Percentiles rank a stretch among this genome's conserved stretches.
Evolutionary conservation across 2,888 invertebrate genomes (phyloP).

Genomic region (Bellardia pandia): DNA sequence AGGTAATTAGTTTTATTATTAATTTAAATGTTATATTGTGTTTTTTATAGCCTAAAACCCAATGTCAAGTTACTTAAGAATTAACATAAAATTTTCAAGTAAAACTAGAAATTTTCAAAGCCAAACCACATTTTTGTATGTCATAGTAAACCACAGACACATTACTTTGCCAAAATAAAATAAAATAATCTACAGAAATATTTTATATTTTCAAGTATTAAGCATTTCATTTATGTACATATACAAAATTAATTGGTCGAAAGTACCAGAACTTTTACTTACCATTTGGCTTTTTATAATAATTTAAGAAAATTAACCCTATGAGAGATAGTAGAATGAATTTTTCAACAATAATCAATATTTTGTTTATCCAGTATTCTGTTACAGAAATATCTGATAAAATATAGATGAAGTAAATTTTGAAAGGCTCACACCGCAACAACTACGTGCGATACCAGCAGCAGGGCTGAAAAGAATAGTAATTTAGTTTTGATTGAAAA

Average conservation of each 20-base stretch:
- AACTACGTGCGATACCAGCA: no score
- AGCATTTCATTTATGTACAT: constrained; percentile 16
- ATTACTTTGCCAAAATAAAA: constrained; percentile 54
- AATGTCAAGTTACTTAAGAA: constrained; percentile 42
- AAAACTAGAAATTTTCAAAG: constrained; percentile 33
- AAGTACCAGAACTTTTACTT: constrained; percentile 65
- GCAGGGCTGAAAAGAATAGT: no score
- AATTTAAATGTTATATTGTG: constrained; percentile 43
- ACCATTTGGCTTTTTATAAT: constrained; percentile 24
- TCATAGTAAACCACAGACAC: constrained; percentile 60
- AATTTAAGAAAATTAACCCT: constrained; percentile 38
- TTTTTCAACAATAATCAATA: no score
- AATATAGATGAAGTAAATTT: no score
- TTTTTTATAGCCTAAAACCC: constrained; percentile 17
- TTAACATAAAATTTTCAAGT: constrained; percentile 40
- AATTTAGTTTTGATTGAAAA: no score
- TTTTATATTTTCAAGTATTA: not conserved
- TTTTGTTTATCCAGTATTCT: no score
- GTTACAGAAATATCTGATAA: no score
- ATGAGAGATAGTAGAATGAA: not conserved
- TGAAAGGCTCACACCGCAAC: no score
- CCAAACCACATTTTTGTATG: constrained; percentile 56
- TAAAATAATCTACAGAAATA: not conserved
- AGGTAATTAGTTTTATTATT: constrained; percentile 56
- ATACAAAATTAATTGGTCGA: constrained; percentile 51